Evolutionary conservation across 2,797 vertebrate genomes (phyloP), one percentile per base, ranked within the genome.

Genomic region (Hybognathus amarus): DNA sequence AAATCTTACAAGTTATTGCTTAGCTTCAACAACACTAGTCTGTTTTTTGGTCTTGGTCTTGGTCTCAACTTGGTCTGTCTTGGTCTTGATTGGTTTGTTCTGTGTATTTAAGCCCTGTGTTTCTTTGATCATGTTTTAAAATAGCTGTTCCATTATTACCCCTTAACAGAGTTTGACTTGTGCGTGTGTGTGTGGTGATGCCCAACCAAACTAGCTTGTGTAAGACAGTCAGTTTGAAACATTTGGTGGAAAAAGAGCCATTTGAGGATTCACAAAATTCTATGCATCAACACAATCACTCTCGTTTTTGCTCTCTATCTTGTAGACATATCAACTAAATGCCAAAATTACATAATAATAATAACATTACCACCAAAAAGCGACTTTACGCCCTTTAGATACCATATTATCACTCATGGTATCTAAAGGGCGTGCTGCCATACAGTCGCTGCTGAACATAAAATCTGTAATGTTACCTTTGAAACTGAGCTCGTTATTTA

Each of bases 401-500:
- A 30, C 30, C 30, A 30, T 30, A 30, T 30, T 30, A 30, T 6
- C 5, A 74, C 18, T 36, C 11, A 12, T 36, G 70, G 47, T 74
- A 22, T 12, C 6, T 20, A 38, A 15, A 56, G 33, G 24, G 6
- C 7, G 17, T n/a, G 12, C 13, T 75, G 33, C 30, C 33, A 56
- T 38, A n/a, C 20, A 38, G 33, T 4, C 33, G 12, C 20, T 33
- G 30, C 71, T 54, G 40, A 54, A 36, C 15, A 54, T 15, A 61
- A 80, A 71, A 18, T 12, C 38, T 30, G 47, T 10, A 18, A 64
- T 20, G 22, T 54, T 7, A 40, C 1, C 20, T 38, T 6, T n/a
- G 36, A 71, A 69, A 77, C 47, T 42, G n/a, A 80, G 24, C 68
- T 50, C 24, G 63, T 42, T 59, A 82, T 79, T 87, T 79, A 69